Base-by-base conservation (phyloP, 2,113 vertebrate genomes). In the Benitochromis conjunctus region DNA sequence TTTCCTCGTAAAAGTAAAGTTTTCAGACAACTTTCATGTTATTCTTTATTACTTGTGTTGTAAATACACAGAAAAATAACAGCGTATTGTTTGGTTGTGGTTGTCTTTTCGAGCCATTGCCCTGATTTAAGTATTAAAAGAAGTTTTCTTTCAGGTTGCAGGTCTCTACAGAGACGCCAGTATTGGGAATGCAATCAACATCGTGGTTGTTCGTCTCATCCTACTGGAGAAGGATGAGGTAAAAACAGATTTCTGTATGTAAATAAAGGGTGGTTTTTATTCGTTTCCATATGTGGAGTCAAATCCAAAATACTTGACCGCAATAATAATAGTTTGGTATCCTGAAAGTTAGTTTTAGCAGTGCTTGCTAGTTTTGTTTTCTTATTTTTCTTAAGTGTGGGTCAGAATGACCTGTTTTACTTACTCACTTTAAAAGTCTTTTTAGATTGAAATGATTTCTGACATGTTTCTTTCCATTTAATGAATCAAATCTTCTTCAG, bases 101-200 rank as follows among this genome's bases (percentile, higher is more conserved):
- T 58, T 12, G 12, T 74, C 12, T 74, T 60, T 51, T 31, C 16
- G 29, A 14, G 5, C 21, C 2, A 53, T 6, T 36, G 29, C 7
- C 29, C 19, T 77, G 14, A 41, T 38, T 54, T 46, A 21, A 9
- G 21, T 74, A 2, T 19, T 56, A 16, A 66, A 24, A 14, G 0
- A 3, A 74, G 48, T 19, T 84, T 31, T 82, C 64, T 88, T 93
- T 13, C 96, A 99, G 99, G 99, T 99, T 88, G 97, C 98, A 0
- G 98, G 98, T 26, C 91, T 99, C 74, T 99, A 97, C 95, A 96
- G 95, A 19, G 97, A 99, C 9, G 94, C 98, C 91, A 99, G 97
- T 92, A 98, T 99, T 2, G 99, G 99, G 86, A 99, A 99, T 85
- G 96, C 97, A 48, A 97, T 99, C 94, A 97, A 99, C 92, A 97